Evolutionary conservation across 2,797 vertebrate species (phyloP).

Genomic region (Bucorvus abyssinicus): DNA sequence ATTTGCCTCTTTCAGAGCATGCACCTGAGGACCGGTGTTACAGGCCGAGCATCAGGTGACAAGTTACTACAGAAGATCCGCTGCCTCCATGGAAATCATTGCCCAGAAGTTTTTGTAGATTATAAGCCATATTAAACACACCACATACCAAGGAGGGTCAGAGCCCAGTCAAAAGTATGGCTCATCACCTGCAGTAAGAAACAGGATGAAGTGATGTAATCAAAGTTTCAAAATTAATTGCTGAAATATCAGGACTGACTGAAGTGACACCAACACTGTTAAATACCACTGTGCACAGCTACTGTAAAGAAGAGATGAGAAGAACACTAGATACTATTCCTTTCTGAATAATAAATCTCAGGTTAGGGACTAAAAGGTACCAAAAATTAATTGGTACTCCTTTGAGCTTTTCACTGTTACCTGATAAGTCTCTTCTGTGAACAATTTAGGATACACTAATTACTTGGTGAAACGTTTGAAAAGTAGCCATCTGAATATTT

Average conservation of each 20-base stretch:
- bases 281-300: background rate
- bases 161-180: background rate
- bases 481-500: slow-evolving; percentile 11
- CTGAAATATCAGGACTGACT: background rate
- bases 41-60: background rate
- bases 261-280: background rate
- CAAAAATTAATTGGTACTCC: background rate
- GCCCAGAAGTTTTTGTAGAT: background rate
- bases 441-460: background rate
- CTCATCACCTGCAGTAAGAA: background rate
- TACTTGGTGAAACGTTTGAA: background rate
- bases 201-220: background rate
- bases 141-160: background rate
- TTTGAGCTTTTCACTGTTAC: background rate
- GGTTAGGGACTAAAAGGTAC: background rate
- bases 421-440: background rate
- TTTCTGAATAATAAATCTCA: background rate
- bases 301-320: slow-evolving; percentile 30
- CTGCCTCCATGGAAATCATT: background rate
- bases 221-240: slow-evolving; percentile 10
- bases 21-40: background rate
- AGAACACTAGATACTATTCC: background rate
- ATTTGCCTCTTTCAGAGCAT: background rate
- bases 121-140: background rate
- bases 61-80: background rate